These are phyloP conservation scores for Leucopsar rothschildi DNA, from an alignment of 2,113 vertebrate species.

Conservation along the genomic window DNA sequence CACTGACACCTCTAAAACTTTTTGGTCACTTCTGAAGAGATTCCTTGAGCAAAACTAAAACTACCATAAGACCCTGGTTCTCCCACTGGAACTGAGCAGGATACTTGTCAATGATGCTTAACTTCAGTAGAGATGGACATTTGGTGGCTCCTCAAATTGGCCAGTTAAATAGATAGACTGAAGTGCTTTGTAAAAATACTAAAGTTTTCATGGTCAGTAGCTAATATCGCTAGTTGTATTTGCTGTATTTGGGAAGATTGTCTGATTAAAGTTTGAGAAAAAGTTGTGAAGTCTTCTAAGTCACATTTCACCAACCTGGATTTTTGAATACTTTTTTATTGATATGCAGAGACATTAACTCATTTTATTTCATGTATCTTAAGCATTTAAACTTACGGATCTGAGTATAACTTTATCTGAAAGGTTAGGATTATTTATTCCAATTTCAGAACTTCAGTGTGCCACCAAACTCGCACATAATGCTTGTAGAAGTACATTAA, in stretches of 20 bases:
- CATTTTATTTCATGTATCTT: neutral
- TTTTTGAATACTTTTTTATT: neutral
- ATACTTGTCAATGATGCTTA: neutral
- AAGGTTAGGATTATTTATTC: neutral
- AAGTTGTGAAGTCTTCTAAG: neutral
- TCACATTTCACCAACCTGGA: neutral
- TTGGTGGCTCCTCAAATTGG: neutral
- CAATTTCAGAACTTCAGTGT: neutral
- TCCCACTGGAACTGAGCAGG: neutral
- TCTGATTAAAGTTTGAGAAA: neutral
- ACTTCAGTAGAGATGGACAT: neutral
- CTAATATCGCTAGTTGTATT: neutral
- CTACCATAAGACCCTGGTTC: neutral
- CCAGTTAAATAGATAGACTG: neutral
- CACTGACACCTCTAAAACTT: conserved; percentile 3
- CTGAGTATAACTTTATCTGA: neutral
- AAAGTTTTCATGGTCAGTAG: neutral
- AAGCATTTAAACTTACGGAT: neutral
- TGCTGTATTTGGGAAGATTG: neutral
- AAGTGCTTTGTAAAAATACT: neutral
- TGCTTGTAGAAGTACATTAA: neutral
- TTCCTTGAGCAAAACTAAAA: conserved; percentile 5
- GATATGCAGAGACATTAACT: neutral
- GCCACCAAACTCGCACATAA: neutral
- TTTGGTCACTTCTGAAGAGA: conserved; percentile 2